A percentile compares a stretch with the other conserved stretches of the same genome.
phyloP scores from a whole-genome alignment of 2,113 vertebrate species.

The Microcebus jonahi region DNA sequence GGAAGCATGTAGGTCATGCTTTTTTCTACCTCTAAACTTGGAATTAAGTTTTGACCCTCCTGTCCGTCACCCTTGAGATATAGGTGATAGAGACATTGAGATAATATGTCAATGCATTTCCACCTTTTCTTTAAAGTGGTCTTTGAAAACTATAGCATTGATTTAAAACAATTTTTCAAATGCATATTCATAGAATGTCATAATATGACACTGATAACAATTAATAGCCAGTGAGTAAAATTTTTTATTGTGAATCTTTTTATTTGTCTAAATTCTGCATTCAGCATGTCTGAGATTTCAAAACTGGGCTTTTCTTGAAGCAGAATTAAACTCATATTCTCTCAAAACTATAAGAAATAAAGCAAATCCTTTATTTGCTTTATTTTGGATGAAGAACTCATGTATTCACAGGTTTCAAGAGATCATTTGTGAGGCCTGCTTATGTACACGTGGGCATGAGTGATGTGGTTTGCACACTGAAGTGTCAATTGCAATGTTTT shows the following conservation, averaged over 20 bases:
- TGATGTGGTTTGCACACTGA: not conserved
- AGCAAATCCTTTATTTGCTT: not conserved
- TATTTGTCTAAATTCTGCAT: constrained; percentile 16
- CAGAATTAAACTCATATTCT: not conserved
- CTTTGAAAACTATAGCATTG: not conserved
- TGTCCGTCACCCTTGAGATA: not conserved
- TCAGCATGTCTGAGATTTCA: not conserved
- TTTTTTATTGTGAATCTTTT: not conserved
- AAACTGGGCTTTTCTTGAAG: not conserved
- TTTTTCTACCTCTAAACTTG: not conserved
- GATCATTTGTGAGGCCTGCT: not conserved
- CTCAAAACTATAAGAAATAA: not conserved
- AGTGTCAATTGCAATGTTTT: not conserved
- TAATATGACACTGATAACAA: not conserved
- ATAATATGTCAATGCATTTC: not conserved
- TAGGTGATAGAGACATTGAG: not conserved
- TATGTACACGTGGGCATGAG: not conserved
- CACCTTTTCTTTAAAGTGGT: not conserved
- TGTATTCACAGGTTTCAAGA: not conserved
- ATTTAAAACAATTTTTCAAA: not conserved
- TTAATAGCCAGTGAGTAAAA: not conserved
- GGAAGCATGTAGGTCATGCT: not conserved
- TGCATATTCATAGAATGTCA: not conserved
- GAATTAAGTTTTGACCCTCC: not conserved
- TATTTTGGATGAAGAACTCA: not conserved